Evolutionary conservation across 2,113 vertebrate species (phyloP), one percentile per base, ranked within the genome.

Genomic region (Pyrgilauda ruficollis): DNA sequence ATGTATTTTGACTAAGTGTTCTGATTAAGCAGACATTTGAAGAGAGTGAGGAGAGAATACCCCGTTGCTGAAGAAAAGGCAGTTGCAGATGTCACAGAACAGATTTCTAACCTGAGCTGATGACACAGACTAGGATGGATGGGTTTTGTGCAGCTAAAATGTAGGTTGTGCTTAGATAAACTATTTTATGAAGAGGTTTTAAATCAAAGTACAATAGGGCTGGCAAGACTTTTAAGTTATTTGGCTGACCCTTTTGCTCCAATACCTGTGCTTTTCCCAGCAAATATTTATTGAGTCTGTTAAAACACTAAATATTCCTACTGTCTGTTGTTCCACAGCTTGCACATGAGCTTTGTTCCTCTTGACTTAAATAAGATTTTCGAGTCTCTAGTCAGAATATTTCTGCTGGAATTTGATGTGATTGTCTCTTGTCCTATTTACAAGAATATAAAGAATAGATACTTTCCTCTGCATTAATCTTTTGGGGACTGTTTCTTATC

Each of bases 21-120:
- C 59, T 96, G 79, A 96, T 95, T 97, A 93, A 97, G 92, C 56
- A 97, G 76, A 50, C 96, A 90, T 97, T 96, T 91, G 68, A 77
- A 84, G 88, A 43, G 15, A 18, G 16, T 13, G 67, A 77, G 87
- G 37, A 76, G 64, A 39, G 63, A 92, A 41, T 76, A 62, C 33
- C 14, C 20, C 2, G 1, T 23, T 75, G 33, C 58, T 88, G 66
- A 82, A 89, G 77, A 55, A 90, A 72, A 90, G 31, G 68, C 27
- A 21, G 20, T 74, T 93, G 69, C 56, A 62, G 66, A 58, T 68
- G 31, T 81, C 43, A 24, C 2, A 39, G 37, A 80, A 49, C 23
- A 4, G 8, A 58, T 37, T 46, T 84, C 31, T 53, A 24, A 44
- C 31, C 8, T 30, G 27, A 79, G 73, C 30, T 58, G 50, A 10